These are phyloP conservation scores for Microctenopoma stevenorrisi DNA, from an alignment of 2,797 vertebrate species.

Conservation along the genomic window DNA sequence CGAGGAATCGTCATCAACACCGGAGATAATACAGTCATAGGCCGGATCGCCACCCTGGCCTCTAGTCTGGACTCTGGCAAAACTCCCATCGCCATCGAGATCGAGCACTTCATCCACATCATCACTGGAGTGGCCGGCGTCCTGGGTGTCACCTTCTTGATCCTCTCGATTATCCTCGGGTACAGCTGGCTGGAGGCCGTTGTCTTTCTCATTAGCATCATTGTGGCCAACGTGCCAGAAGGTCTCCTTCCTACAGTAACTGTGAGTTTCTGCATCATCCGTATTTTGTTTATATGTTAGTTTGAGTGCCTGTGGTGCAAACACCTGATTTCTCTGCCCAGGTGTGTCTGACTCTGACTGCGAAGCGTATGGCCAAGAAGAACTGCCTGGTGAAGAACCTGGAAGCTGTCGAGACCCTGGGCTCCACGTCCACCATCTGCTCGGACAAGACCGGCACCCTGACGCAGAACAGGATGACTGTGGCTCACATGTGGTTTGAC, in stretches of 20 bases:
- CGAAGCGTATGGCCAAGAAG: constrained; percentile 97
- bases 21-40: constrained; percentile 96
- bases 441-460: constrained; percentile 93
- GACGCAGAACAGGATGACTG: constrained; percentile 95
- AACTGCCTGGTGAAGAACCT: constrained; percentile 98
- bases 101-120: constrained; percentile 97
- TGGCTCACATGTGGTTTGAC: constrained; percentile 95
- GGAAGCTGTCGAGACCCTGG: constrained; percentile 93
- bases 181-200: constrained; percentile 97
- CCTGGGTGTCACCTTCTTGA: constrained; percentile 91
- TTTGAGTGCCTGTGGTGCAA: background rate
- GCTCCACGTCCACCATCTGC: constrained; percentile 94
- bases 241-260: constrained; percentile 96
- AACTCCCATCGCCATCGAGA: constrained; percentile 94
- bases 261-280: constrained; percentile 79
- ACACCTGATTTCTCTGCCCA: constrained; percentile 44
- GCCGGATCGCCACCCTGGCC: constrained; percentile 93
- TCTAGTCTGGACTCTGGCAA: constrained; percentile 93
- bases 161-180: constrained; percentile 95
- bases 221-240: constrained; percentile 96
- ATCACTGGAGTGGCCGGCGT: constrained; percentile 98
- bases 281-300: background rate
- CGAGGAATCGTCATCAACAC: constrained; percentile 94
- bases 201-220: constrained; percentile 98
- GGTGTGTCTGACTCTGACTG: constrained; percentile 97